Base-by-base conservation (phyloP, 2,113 vertebrate species). In the Cryptomyrus ogoouensis region DNA sequence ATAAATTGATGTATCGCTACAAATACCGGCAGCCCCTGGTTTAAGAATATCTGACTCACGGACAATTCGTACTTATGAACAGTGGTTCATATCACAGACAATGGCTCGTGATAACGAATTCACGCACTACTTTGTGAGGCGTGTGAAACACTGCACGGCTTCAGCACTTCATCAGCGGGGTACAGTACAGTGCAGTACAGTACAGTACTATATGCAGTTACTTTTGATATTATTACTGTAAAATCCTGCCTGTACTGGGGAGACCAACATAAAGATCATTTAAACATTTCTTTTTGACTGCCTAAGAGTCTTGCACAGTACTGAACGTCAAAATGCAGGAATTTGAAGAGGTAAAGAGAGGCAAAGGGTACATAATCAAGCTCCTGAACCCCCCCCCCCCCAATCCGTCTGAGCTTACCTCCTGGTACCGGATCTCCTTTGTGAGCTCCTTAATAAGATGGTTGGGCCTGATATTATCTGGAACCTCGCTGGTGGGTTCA, bases 371-470 rank as follows among this genome's bases (percentile, higher is more conserved):
- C 24, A 10, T 17, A 77, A 77, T 39, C 70, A 77, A 77, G 31
- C 70, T 6, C 31, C 70, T 35, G n/a, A 13, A 74, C 7, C 46
- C 46, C 15, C 31, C 58, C 42, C 7, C 39, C 24, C 9, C 10
- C 6, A 10, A 13, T 8, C 15, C 3, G 3, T 89, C 91, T 87
- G 90, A 39, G 9, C 96, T 95, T 96, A 99, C 98, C 98, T 99
- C 98, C 93, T 99, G 95, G 94, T 97, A 96, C 93, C 98, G 98
- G 92, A 99, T 97, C 93, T 99, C 98, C 97, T 99, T 99, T 93
- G 97, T 97, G 92, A 99, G 98, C 94, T 99, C 98, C 95, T 99
- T 99, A 94, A 99, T 97, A 91, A 99, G 98, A 96, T 99, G 97
- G 94, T 97, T 97, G n/a, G 98, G 98, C 95, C 98, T 96, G 96